Percentiles rank a stretch among this genome's conserved stretches.
These are phyloP conservation scores for Denticeps clupeoides DNA, from an alignment of 2,797 vertebrate species.

Conservation along the genomic window DNA sequence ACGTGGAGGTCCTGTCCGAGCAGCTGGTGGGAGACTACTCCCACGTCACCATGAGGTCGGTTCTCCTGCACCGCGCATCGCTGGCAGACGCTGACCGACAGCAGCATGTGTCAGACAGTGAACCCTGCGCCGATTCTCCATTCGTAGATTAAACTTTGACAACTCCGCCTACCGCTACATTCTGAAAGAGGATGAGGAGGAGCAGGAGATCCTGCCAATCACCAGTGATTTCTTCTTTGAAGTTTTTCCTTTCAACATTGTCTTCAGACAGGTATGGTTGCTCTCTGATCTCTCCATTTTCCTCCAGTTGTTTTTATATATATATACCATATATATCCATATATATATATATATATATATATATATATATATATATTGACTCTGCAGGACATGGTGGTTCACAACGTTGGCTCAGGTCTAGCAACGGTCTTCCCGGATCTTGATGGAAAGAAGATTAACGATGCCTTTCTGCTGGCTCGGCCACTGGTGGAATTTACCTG, in stretches of 20 bases:
- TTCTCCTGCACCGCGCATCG: no score
- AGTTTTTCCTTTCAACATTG: conserved; percentile 65
- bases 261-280: conserved; percentile 59
- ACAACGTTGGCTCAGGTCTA: conserved; percentile 60
- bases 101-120: background rate
- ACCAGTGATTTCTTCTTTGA: conserved; percentile 68
- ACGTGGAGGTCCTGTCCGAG: conserved; percentile 63
- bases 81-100: no score
- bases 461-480: conserved; percentile 57
- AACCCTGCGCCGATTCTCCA: background rate
- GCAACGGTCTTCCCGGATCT: conserved; percentile 62
- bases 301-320: background rate
- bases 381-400: conserved; percentile 62
- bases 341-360: background rate
- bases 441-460: conserved; percentile 63
- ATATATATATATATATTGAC: background rate
- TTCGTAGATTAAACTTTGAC: conserved; percentile 61
- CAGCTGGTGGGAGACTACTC: conserved; percentile 65
- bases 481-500: conserved; percentile 67
- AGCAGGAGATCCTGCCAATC: conserved; percentile 64
- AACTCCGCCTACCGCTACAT: conserved; percentile 66
- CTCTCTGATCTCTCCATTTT: background rate
- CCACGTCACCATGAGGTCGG: conserved; percentile 64
- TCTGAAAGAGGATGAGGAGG: conserved; percentile 62
- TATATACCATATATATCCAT: no score